Evolutionary conservation across 2,888 invertebrate species (phyloP), one percentile per base, ranked within the genome.

Genomic region (Andrena praecox): DNA sequence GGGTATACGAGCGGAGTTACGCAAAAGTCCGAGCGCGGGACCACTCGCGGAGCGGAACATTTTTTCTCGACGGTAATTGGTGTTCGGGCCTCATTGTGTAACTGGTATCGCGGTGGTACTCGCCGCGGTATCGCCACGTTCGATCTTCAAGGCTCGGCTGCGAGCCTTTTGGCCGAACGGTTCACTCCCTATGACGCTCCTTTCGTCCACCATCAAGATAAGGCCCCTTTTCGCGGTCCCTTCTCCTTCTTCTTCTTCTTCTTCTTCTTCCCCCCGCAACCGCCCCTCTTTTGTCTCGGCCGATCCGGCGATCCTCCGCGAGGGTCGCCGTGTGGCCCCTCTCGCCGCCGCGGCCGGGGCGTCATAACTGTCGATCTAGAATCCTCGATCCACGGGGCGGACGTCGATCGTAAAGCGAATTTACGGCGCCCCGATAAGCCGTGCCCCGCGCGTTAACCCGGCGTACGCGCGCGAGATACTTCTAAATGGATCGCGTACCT

Each of bases 11-110:
- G 56, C 42, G 50, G 70, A 79, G 82, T 85, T 80, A 74, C 70
- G 82, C 80, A 80, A 80, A 42, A 76, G 81, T 27, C 56, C 12
- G 72, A 48, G 72, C 60, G 67, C 68, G 72, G 76, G 87, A 86
- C 81, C 85, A 81, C 85, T 89, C 82, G 80, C 84, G 81, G 87
- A 78, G 85, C 76, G 70, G 83, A 78, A 85, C 78, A 80, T 87
- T 89, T 89, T 84, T 89, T 87, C 86, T 83, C 74, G 79, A 85
- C 89, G 89, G 89, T 91, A 91, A 91, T 91, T 91, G 91, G 91
- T 91, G 90, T 89, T 91, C 88, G 85, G 84, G 79, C 70, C 85
- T 91, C 91, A 92, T 91, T 91, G 92, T 92, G 91, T 90, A 91
- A 92, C 90, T 88, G 89, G 90, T 88, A 90, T 87, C 89, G 89